Conservation (phyloP, 2,888 invertebrate species). For the Caenorhabditis auriculariae region DNA sequence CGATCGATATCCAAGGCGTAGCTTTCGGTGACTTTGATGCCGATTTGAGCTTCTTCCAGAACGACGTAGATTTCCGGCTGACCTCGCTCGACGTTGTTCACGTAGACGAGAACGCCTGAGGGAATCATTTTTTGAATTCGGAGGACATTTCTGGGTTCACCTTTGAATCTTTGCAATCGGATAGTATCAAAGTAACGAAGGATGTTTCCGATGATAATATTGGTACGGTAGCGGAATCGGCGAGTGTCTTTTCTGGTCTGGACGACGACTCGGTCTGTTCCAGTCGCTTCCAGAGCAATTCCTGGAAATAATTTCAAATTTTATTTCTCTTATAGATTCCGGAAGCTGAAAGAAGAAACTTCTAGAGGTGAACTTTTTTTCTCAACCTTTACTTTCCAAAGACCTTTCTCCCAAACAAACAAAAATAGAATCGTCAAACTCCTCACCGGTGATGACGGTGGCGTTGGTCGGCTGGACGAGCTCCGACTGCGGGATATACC, state of each 20-base stretch:
- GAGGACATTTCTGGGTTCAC: constrained; percentile 11
- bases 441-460: constrained; percentile 59
- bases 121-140: neutral
- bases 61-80: constrained; percentile 63
- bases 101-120: constrained; percentile 58
- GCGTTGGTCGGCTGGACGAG: constrained; percentile 62
- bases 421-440: constrained; percentile 41
- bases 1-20: constrained; percentile 62
- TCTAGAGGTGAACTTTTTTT: neutral
- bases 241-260: constrained; percentile 61
- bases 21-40: constrained; percentile 37
- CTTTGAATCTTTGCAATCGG: constrained; percentile 58
- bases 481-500: constrained; percentile 55
- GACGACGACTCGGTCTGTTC: constrained; percentile 57
- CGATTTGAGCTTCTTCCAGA: constrained; percentile 58
- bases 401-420: too few species aligned
- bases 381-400: neutral
- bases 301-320: neutral
- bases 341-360: neutral
- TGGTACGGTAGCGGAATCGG: constrained; percentile 56
- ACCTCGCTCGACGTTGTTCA: constrained; percentile 62
- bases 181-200: constrained; percentile 63
- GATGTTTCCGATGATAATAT: constrained; percentile 62
- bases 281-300: constrained; percentile 41
- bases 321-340: neutral